Percentiles rank a stretch among this genome's conserved stretches.
Evolutionary conservation across 2,888 invertebrate genomes (phyloP).

Genomic region (Glyphotaelius pellucidus): DNA sequence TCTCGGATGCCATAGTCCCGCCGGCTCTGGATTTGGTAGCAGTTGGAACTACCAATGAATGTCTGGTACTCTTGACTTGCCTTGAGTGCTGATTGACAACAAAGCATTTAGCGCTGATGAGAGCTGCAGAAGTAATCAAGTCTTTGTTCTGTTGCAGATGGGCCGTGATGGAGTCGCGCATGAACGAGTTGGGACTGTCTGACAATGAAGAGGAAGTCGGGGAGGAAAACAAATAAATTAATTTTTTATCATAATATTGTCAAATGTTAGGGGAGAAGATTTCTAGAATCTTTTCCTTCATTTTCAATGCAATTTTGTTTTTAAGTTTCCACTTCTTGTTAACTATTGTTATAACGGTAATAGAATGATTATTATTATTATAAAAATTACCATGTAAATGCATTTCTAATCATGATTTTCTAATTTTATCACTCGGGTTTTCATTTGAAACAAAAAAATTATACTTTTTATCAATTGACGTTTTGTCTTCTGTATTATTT

Average conservation of each 20-base stretch:
- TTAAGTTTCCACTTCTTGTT: constrained; percentile 44
- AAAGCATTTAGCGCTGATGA: neutral
- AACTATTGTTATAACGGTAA: constrained; percentile 47
- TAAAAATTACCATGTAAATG: constrained; percentile 19
- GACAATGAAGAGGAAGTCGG: constrained; percentile 58
- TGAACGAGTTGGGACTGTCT: constrained; percentile 62
- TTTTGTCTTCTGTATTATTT: neutral
- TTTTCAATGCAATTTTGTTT: constrained; percentile 33
- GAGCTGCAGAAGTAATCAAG: neutral
- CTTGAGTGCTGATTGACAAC: too few species aligned
- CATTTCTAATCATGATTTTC: constrained; percentile 44
- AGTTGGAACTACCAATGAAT: too few species aligned
- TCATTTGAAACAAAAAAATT: neutral
- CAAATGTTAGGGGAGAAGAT: constrained; percentile 38
- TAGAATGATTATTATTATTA: constrained; percentile 24
- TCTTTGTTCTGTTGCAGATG: constrained; percentile 54
- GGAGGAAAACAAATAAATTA: constrained; percentile 50
- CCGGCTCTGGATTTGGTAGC: too few species aligned
- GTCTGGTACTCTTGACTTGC: too few species aligned
- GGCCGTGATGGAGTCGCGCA: constrained; percentile 58
- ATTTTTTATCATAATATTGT: constrained; percentile 48
- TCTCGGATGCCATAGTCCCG: too few species aligned
- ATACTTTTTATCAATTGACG: neutral
- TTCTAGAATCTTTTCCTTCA: constrained; percentile 42
- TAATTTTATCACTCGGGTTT: constrained; percentile 21